A percentile compares a stretch with the other conserved stretches of the same genome.
Conservation (phyloP, 1,140 invertebrate species). For the Brachionus paranguensis region DNA sequence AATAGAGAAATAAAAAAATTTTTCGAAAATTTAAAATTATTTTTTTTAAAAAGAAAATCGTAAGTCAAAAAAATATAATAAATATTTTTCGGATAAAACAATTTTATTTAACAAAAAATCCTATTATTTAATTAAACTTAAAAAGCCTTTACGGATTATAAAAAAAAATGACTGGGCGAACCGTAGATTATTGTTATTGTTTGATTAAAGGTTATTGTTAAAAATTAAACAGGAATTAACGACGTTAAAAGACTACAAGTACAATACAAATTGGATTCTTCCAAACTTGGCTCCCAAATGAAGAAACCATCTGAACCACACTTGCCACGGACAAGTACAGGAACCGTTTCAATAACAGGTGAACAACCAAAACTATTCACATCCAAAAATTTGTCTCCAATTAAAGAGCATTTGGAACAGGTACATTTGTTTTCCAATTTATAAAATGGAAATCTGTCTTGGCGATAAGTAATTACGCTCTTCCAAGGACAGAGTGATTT, state of each 20-base stretch:
- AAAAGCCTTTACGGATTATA: background rate
- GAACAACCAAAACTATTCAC: background rate
- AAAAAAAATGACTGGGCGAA: background rate
- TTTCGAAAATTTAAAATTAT: no score
- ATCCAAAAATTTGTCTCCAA: background rate
- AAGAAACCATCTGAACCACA: constrained; percentile 21
- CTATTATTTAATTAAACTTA: background rate
- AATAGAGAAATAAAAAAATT: no score
- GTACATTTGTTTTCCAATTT: background rate
- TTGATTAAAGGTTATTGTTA: background rate
- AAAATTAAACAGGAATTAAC: background rate
- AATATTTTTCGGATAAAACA: background rate
- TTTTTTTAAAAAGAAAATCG: background rate
- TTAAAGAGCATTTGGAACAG: background rate
- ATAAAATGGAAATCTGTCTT: constrained; percentile 12
- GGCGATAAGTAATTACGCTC: background rate
- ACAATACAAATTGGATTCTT: constrained; percentile 17
- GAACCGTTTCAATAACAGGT: background rate
- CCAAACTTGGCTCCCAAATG: constrained; percentile 1
- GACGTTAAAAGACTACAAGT: background rate
- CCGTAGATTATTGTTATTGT: no score
- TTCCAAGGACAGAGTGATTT: constrained; percentile 15
- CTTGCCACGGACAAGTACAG: background rate
- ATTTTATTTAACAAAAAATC: background rate
- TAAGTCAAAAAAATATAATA: background rate